Base-by-base conservation (phyloP, 1,140 invertebrate genomes). In the Achatina immaculata region DNA sequence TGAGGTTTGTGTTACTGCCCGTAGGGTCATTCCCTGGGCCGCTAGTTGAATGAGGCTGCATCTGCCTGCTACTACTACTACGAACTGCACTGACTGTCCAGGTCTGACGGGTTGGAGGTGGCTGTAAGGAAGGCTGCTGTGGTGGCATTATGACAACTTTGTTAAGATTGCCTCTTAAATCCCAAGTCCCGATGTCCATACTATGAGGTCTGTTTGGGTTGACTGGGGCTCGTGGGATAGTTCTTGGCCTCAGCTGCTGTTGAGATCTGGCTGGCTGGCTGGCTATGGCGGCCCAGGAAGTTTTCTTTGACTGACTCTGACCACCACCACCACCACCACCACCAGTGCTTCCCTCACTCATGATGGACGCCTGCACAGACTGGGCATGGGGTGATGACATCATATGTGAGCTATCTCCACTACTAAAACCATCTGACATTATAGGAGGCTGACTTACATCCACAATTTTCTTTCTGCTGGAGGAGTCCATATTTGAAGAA, bases 251-350 rank as follows among this genome's bases (percentile, higher is more conserved):
- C 89, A 97, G 97, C 89, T 86, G 92, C 11, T 94, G 92, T 87
- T 96, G 95, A 38, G 96, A 96, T 89, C 98, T 98, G 14, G 97
- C 97, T 45, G 97, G 97, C 91, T 98, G 97, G 85, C 96, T 97
- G 48, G 97, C 97, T 84, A 99, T 96, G 28, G 96, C 96, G 28
- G 97, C 97, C 97, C 97, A 99, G 78, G 96, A 97, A 89, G 96
- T 96, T 92, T 98, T 97, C 92, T 98, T 96, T 79, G 81, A 94
- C 90, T 80, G 78, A 74, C 88, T 87, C 34, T 88, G 83, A n/a
- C 82, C 79, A 69, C 83, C 91, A 86, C 80, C 86, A 86, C 80
- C 87, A 62, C 58, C 58, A 31, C 21, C 3, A 21, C 58, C 58
- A n/a, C 58, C 58, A 83, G 74, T 88, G 84, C 78, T 42, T 48